Evolutionary conservation across 53 echinoderm and acorn worm species (phyloP).

Genomic region (Arbacia lixula): DNA sequence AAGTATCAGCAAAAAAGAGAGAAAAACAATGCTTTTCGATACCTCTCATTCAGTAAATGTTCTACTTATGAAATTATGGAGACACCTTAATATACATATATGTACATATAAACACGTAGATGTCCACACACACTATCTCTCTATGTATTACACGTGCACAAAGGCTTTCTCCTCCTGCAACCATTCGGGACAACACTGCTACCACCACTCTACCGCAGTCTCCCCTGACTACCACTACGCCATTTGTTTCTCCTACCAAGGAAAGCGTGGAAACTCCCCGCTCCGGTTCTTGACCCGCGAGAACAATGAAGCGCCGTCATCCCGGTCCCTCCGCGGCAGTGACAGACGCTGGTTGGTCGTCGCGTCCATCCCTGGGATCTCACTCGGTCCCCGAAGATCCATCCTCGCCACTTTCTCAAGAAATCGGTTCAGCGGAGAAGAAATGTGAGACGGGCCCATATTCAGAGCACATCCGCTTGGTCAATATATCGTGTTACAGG

Average conservation of each 20-base stretch:
- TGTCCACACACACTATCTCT: too few relatives aligned
- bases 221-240: neutral
- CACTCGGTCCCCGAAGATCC: too few relatives aligned
- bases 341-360: neutral
- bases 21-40: too few relatives aligned
- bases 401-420: constrained; percentile 29
- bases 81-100: too few relatives aligned
- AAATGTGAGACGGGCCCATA: constrained; percentile 26
- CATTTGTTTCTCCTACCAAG: neutral
- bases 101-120: too few relatives aligned
- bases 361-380: constrained; percentile 22
- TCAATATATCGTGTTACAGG: constrained; percentile 40
- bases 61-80: too few relatives aligned
- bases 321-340: neutral
- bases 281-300: constrained; percentile 41
- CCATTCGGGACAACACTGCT: neutral
- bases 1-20: too few relatives aligned
- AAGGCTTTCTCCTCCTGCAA: neutral
- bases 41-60: too few relatives aligned
- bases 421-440: constrained; percentile 9
- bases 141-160: neutral
- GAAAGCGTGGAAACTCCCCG: neutral
- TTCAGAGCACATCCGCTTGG: constrained; percentile 45
- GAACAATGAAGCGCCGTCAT: neutral
- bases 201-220: neutral